phyloP scores from a whole-genome alignment of 1,140 invertebrate genomes.

The Leptestheria dahalacensis region DNA sequence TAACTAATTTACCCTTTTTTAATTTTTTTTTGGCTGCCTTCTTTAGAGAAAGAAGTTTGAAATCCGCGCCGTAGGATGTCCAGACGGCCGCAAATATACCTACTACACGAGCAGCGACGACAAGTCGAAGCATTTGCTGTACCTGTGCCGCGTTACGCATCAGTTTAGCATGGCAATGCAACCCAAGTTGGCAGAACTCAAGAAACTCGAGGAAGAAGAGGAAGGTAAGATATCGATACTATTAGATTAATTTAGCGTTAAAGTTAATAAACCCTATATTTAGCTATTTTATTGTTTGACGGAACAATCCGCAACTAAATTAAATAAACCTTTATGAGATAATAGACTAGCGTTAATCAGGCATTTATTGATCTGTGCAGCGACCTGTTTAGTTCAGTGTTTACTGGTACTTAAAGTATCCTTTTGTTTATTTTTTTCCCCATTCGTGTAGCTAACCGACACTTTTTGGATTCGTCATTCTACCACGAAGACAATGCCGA shows the following conservation, averaged over 20 bases:
- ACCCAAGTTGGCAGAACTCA: slow-evolving; percentile 59
- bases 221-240: slow-evolving; percentile 15
- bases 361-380: background rate
- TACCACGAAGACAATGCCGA: slow-evolving; percentile 12
- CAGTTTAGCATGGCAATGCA: slow-evolving; percentile 88
- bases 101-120: slow-evolving; percentile 80
- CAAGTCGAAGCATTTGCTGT: slow-evolving; percentile 75
- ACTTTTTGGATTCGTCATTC: slow-evolving; percentile 12
- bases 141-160: slow-evolving; percentile 77
- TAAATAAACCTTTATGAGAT: no score
- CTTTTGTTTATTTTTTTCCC: background rate
- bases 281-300: no score
- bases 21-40: slow-evolving; percentile 18
- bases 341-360: no score
- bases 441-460: background rate
- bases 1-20: background rate
- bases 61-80: slow-evolving; percentile 63
- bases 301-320: no score
- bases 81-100: slow-evolving; percentile 49
- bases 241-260: no score
- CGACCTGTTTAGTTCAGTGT: background rate
- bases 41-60: slow-evolving; percentile 84
- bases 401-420: background rate
- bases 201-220: slow-evolving; percentile 59
- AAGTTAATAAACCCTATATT: no score